phyloP scores from a whole-genome alignment of 2,888 invertebrate genomes.

The Proisotoma minuta region DNA sequence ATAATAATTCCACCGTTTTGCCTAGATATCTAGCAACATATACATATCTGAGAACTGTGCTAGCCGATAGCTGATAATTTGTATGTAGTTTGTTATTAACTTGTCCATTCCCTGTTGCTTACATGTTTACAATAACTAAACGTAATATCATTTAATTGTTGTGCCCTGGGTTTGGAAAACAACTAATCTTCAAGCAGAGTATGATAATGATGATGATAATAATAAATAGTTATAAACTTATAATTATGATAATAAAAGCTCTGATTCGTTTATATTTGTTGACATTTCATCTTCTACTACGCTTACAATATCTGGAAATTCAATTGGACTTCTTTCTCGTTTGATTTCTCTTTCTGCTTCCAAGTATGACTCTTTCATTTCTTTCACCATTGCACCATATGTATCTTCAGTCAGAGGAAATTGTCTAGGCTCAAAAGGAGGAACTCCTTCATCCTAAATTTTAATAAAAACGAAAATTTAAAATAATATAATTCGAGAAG shows the following conservation, averaged over 20 bases:
- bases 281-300: not conserved
- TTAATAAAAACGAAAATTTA: not conserved
- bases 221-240: no score
- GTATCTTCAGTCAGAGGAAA: constrained; percentile 5
- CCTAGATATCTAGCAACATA: constrained; percentile 42
- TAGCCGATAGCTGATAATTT: constrained; percentile 26
- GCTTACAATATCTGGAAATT: not conserved
- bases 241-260: no score
- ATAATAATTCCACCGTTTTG: constrained; percentile 35
- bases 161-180: no score
- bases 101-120: constrained; percentile 7
- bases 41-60: constrained; percentile 47
- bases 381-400: constrained; percentile 3
- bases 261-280: no score
- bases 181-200: no score
- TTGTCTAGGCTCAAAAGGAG: constrained; percentile 6
- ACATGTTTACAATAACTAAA: constrained; percentile 10
- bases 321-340: no score
- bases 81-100: not conserved
- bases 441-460: not conserved
- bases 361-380: constrained; percentile 3
- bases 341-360: not conserved
- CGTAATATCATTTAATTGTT: no score
- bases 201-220: no score
- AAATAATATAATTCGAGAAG: not conserved